A percentile compares a stretch with the other conserved stretches of the same genome.
These are phyloP conservation scores for Arge pagana DNA, from an alignment of 2,888 invertebrate species.

Conservation along the genomic window DNA sequence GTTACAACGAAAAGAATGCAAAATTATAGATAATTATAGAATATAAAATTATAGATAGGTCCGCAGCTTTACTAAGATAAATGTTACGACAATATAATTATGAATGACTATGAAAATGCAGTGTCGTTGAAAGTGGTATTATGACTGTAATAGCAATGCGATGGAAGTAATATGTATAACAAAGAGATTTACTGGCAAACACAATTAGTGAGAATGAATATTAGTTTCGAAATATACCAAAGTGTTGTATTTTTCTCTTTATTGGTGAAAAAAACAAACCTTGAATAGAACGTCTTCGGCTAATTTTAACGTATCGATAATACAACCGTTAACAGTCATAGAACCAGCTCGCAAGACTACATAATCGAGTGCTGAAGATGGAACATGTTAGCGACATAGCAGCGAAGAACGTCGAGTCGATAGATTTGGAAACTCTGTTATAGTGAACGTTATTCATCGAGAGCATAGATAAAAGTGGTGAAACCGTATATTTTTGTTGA, in stretches of 20 bases:
- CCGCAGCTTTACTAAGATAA: slow-evolving; percentile 13
- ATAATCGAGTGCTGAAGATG: slow-evolving; percentile 36
- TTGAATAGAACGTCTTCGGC: too few species aligned
- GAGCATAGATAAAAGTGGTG: background rate
- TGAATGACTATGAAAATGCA: slow-evolving; percentile 28
- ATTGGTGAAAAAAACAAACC: too few species aligned
- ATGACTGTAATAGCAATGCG: too few species aligned
- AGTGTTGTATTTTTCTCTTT: too few species aligned
- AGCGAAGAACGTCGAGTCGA: too few species aligned
- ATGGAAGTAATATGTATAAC: too few species aligned
- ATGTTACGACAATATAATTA: slow-evolving; percentile 20
- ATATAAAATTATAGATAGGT: slow-evolving; percentile 2
- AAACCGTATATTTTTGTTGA: background rate
- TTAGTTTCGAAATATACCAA: too few species aligned
- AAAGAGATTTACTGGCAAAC: too few species aligned
- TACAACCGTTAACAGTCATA: slow-evolving; percentile 31
- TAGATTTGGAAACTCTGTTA: too few species aligned
- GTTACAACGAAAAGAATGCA: slow-evolving; percentile 23
- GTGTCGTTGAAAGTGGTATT: slow-evolving; percentile 17
- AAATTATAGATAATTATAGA: slow-evolving; percentile 22
- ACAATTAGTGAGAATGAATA: too few species aligned
- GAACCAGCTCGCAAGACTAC: slow-evolving; percentile 28
- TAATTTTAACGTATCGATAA: too few species aligned
- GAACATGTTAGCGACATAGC: slow-evolving; percentile 20
- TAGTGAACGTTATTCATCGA: too few species aligned